Evolutionary conservation across 30 jellyfish, hydroid and myxozoan genomes (phyloP), one percentile per base, ranked within the genome.

Genomic region (Aurelia coerulea): DNA sequence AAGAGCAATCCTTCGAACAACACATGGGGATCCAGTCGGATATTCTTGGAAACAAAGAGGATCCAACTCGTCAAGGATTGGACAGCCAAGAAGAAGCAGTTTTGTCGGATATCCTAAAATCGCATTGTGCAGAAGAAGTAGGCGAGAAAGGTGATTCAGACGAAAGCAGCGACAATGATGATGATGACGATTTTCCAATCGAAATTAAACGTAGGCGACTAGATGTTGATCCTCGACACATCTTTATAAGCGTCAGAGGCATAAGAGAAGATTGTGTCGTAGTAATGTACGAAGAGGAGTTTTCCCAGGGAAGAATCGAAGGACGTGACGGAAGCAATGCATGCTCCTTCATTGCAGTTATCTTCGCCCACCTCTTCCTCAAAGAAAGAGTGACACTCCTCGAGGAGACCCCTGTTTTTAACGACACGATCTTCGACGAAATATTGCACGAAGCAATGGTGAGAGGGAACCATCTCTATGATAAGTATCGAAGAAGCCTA

Each of bases 301-400:
- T 62, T 12, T 62, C 71, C 1, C 71, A 62, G 10, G 35, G 35
- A 0, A 62, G 34, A 17, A 62, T 62, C 0, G 35, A 62, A 17
- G 71, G 71, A 17, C 71, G 71, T 29, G 35, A 62, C 35, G 19
- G 71, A 18, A 62, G 71, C 35, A 62, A 62, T 11, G 71, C 71
- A 18, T 62, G 71, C 71, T 62, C 71, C 1, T 62, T 62, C 71
- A 62, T 62, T 62, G 31, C 71, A 62, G 71, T 62, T 29, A 62
- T 62, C 8, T 62, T 62, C 13, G 71, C 71, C 10, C 10, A 17
- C 71, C 35, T 62, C 10, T 62, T 62, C 10, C 10, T 62, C 34
- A 62, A 62, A 29, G 71, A 62, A 62, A 62, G 35, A 12, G 35
- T 62, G 31, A 42, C 53, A 5, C 53, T 42, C 10, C 53, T 42